Conservation (phyloP, 2,888 invertebrate species). For the Carcina quercana region DNA sequence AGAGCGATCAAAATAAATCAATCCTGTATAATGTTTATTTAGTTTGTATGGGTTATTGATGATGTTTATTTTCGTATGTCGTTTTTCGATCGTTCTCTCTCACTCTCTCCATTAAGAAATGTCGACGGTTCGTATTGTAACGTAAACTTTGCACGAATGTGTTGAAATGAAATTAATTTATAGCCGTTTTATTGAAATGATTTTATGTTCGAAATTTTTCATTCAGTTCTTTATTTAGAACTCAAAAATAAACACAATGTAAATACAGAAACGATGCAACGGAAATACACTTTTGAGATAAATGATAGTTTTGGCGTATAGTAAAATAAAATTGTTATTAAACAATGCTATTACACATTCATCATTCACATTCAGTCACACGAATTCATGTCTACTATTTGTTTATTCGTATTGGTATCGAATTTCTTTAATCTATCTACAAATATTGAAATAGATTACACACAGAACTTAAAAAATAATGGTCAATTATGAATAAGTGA, state of each 20-base stretch:
- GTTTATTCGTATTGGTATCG: no score
- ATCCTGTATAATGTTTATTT: slow-evolving; percentile 27
- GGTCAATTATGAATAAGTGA: no score
- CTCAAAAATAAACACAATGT: neutral
- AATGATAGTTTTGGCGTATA: no score
- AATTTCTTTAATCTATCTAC: no score
- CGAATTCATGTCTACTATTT: no score
- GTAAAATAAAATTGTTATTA: neutral
- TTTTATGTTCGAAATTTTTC: no score
- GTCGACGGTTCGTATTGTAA: slow-evolving; percentile 26
- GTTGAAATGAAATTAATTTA: slow-evolving; percentile 17
- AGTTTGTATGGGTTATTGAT: slow-evolving; percentile 26
- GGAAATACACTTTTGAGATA: neutral
- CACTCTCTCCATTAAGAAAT: slow-evolving; percentile 22
- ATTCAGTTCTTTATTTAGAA: neutral
- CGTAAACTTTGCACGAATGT: slow-evolving; percentile 24
- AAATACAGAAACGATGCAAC: neutral
- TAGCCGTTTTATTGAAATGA: slow-evolving; percentile 3
- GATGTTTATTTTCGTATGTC: slow-evolving; percentile 33
- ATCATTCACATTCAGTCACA: no score
- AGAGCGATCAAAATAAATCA: slow-evolving; percentile 17
- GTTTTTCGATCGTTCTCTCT: slow-evolving; percentile 17
- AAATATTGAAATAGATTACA: no score
- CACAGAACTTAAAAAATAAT: no score
- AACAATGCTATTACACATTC: no score